Evolutionary conservation across 1,140 invertebrate species (phyloP).

Genomic region (Melanaphis sacchari): DNA sequence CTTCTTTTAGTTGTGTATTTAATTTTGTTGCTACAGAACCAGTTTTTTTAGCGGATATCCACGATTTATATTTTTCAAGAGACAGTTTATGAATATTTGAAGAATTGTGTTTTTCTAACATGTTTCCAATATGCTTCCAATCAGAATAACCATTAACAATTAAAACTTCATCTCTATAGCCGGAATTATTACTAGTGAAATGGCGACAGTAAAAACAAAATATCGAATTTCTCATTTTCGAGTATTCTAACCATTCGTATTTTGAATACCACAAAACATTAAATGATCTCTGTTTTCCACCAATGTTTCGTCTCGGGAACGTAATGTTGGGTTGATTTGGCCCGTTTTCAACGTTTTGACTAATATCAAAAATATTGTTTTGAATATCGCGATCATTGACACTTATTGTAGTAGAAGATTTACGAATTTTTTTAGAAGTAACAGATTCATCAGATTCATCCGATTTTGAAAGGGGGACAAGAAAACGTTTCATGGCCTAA

Average conservation of each 20-base stretch:
- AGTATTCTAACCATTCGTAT: slow-evolving; percentile 17
- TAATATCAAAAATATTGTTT: slow-evolving; percentile 8
- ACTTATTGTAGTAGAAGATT: background rate
- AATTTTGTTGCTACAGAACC: background rate
- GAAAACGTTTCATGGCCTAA: background rate
- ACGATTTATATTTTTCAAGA: slow-evolving; percentile 7
- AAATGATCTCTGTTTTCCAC: slow-evolving; percentile 11
- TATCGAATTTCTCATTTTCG: slow-evolving; percentile 3
- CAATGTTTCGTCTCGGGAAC: background rate
- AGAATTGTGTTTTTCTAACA: background rate
- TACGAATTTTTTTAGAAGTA: background rate
- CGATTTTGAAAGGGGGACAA: background rate
- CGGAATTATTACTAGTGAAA: background rate
- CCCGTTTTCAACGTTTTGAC: background rate
- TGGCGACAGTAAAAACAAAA: background rate
- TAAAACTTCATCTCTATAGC: background rate
- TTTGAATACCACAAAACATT: slow-evolving; percentile 15
- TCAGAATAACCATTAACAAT: background rate
- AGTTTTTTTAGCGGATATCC: background rate
- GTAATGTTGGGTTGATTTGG: background rate
- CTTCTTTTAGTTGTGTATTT: background rate
- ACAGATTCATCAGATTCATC: background rate
- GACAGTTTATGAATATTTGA: background rate
- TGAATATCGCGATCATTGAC: background rate
- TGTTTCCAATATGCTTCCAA: background rate